A percentile compares a stretch with the other conserved stretches of the same genome.
phyloP scores from a whole-genome alignment of 30 jellyfish, hydroid and myxozoan genomes.

The Chironex yamaguchii region DNA sequence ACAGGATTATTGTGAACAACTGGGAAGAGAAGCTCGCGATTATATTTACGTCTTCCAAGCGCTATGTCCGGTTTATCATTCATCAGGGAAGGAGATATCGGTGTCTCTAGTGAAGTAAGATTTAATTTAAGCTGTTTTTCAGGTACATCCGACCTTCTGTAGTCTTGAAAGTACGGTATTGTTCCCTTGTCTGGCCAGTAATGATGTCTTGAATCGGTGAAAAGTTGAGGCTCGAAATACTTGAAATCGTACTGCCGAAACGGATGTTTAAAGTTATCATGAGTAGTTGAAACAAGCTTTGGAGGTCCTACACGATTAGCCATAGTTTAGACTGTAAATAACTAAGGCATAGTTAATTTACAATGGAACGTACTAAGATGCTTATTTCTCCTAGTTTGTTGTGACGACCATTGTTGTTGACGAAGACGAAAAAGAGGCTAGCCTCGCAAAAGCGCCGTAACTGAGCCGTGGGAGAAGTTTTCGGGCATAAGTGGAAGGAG shows the following conservation, averaged over 20 bases:
- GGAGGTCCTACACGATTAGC: constrained; percentile 76
- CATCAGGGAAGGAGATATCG: constrained; percentile 71
- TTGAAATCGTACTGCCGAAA: constrained; percentile 56
- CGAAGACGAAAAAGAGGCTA: too few species aligned
- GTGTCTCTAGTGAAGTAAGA: constrained; percentile 20
- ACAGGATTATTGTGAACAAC: constrained; percentile 81
- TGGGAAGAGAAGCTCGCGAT: constrained; percentile 82
- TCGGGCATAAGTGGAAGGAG: too few species aligned
- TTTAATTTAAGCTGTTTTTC: constrained; percentile 67
- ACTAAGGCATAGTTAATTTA: too few species aligned
- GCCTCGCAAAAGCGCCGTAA: too few species aligned
- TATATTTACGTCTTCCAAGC: constrained; percentile 73
- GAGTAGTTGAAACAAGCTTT: constrained; percentile 68
- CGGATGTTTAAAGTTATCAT: constrained; percentile 71
- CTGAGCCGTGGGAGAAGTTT: too few species aligned
- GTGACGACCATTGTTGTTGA: too few species aligned
- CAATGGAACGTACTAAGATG: too few species aligned
- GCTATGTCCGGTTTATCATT: constrained; percentile 81
- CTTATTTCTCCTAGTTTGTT: too few species aligned
- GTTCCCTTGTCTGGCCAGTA: constrained; percentile 77
- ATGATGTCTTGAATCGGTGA: constrained; percentile 25
- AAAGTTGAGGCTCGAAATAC: constrained; percentile 75
- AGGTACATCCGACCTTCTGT: constrained; percentile 60
- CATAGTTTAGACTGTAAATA: too few species aligned
- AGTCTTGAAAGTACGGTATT: constrained; percentile 64